A percentile compares a stretch with the other conserved stretches of the same genome.
Evolutionary conservation across 2,797 vertebrate genomes (phyloP).

Genomic region (Protonibea diacanthus): DNA sequence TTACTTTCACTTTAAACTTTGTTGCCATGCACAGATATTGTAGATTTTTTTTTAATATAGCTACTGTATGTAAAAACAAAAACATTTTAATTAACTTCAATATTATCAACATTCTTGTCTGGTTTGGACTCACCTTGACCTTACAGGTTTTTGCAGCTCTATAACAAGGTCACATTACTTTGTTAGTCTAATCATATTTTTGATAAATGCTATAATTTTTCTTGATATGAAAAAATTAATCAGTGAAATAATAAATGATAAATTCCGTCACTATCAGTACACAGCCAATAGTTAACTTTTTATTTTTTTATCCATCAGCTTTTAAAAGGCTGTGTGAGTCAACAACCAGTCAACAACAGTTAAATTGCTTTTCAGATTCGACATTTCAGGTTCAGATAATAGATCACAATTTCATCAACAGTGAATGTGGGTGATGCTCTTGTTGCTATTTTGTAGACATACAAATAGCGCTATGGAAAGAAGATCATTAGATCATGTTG

Average conservation of each 20-base stretch:
- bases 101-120: background rate
- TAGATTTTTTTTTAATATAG: background rate
- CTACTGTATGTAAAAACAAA: too few species aligned
- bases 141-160: slow-evolving; percentile 11
- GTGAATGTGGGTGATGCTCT: slow-evolving; percentile 6
- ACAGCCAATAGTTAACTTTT: slow-evolving; percentile 25
- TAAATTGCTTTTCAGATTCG: slow-evolving; percentile 29
- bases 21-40: background rate
- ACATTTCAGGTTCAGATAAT: slow-evolving; percentile 33
- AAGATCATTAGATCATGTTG: slow-evolving; percentile 54
- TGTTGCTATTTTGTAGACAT: slow-evolving; percentile 14
- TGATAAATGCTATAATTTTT: slow-evolving; percentile 32
- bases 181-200: background rate
- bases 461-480: slow-evolving; percentile 11
- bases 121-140: slow-evolving; percentile 1
- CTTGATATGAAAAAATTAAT: slow-evolving; percentile 19
- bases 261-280: slow-evolving; percentile 9
- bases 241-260: slow-evolving; percentile 17
- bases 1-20: background rate
- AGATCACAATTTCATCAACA: slow-evolving; percentile 38
- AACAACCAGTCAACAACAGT: slow-evolving; percentile 43
- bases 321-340: slow-evolving; percentile 22
- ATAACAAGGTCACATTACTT: background rate
- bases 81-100: too few species aligned
- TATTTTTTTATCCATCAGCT: slow-evolving; percentile 33